A percentile compares a stretch with the other conserved stretches of the same genome.
These are phyloP conservation scores for Scelioninae gen. 1 DNA, from an alignment of 2,888 invertebrate genomes.

Conservation along the genomic window DNA sequence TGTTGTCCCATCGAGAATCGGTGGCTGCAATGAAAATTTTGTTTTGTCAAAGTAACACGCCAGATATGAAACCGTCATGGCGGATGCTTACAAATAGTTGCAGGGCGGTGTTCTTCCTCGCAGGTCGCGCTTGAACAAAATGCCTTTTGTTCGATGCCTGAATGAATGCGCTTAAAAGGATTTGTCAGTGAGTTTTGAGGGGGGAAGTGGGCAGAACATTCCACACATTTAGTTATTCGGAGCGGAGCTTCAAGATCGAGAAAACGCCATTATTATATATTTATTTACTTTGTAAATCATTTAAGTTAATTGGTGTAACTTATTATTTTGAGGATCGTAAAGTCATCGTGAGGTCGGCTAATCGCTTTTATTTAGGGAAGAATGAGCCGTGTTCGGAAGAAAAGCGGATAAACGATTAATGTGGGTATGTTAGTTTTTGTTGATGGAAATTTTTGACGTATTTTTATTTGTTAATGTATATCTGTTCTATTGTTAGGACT, in stretches of 20 bases:
- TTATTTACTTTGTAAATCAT: conserved; percentile 67
- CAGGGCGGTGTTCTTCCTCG: conserved; percentile 80
- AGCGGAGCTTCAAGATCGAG: conserved; percentile 21
- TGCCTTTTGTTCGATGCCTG: conserved; percentile 74
- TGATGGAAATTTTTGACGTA: conserved; percentile 3
- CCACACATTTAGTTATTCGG: conserved; percentile 33
- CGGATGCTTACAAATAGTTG: conserved; percentile 84
- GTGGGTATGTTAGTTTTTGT: background rate
- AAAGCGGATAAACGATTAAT: conserved; percentile 27
- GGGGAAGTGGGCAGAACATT: conserved; percentile 59
- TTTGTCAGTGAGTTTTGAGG: conserved; percentile 48
- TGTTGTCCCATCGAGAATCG: conserved; percentile 71
- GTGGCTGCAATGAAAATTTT: conserved; percentile 75
- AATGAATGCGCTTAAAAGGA: conserved; percentile 73
- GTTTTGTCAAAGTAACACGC: conserved; percentile 81
- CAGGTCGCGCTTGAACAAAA: conserved; percentile 64
- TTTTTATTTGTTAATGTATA: conserved; percentile 1
- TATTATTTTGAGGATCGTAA: conserved; percentile 16
- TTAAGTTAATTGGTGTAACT: conserved; percentile 59
- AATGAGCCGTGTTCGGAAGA: conserved; percentile 24
- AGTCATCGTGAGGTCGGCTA: conserved; percentile 39
- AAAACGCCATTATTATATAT: conserved; percentile 50
- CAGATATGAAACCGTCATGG: conserved; percentile 83
- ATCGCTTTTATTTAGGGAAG: conserved; percentile 40
- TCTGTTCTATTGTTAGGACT: background rate